Evolutionary conservation across 2,113 vertebrate species (phyloP), one percentile per base, ranked within the genome.

Genomic region (Synchiropus splendidus): DNA sequence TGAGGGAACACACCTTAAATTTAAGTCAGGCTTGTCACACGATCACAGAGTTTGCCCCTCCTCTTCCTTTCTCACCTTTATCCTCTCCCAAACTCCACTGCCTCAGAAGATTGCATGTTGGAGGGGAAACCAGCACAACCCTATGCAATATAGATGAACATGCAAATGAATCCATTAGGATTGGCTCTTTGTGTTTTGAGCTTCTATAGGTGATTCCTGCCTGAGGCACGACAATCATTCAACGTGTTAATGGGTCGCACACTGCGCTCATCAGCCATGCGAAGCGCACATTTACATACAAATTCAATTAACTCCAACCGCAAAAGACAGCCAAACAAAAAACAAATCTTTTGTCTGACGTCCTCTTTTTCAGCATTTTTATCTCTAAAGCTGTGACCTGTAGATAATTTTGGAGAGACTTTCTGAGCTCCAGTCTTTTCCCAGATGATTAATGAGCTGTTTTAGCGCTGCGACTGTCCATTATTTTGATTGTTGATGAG

Each of bases 281-380:
- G 70, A 75, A 67, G 71, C 59, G 50, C 70, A 81, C 75, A 85
- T 86, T 86, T 79, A 67, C 84, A 84, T 86, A 82, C 78, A 84
- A 82, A 86, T 86, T 86, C 79, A 85, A 86, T 86, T 86, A 84
- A 83, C 71, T 74, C 65, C 61, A 51, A 39, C n/a, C 45, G 36
- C 43, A 50, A 42, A 31, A 1, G 16, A 44, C 38, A 62, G 48
- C 17, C 15, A 16, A 17, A 17, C 17, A 48, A 54, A 70, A 76
- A 82, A 80, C 72, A 77, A 77, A 74, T 73, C 63, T 77, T 78
- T 63, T 72, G 70, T 75, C 58, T 73, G 67, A 75, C 63, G 72
- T 66, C 75, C 45, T 9, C 40, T 50, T 27, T 54, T 51, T 30
- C 18, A 27, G 8, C 21, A 8, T 27, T 4, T 27, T 27, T 27